Evolutionary conservation across 2,797 vertebrate species (phyloP).

Genomic region (Hippocampus kuda): DNA sequence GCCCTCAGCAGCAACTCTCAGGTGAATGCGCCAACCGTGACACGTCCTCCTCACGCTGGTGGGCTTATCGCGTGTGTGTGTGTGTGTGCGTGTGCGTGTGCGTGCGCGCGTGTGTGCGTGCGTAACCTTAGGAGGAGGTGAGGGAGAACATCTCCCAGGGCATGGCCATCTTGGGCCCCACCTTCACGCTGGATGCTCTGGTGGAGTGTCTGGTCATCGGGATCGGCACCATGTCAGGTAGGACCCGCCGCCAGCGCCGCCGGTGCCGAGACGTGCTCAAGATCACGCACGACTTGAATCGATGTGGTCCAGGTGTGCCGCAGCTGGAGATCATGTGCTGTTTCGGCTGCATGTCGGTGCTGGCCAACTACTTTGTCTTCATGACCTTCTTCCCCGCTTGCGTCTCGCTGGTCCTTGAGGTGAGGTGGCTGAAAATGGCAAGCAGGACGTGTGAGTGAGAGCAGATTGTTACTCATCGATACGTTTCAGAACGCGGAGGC

Average conservation of each 20-base stretch:
- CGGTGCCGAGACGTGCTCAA: not conserved
- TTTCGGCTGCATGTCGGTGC: slow-evolving; percentile 95
- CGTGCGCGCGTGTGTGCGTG: not conserved
- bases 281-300: too few species aligned
- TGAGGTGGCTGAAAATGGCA: slow-evolving; percentile 14
- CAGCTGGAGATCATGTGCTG: slow-evolving; percentile 95
- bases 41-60: not conserved
- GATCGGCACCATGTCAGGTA: slow-evolving; percentile 96
- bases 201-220: slow-evolving; percentile 97
- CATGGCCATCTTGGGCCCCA: slow-evolving; percentile 94
- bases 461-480: too few species aligned
- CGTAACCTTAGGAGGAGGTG: slow-evolving; percentile 81
- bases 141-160: slow-evolving; percentile 95
- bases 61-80: not conserved
- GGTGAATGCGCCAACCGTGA: slow-evolving; percentile 52
- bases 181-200: slow-evolving; percentile 90
- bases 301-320: slow-evolving; percentile 44
- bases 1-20: slow-evolving; percentile 95
- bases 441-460: too few species aligned
- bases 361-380: slow-evolving; percentile 97
- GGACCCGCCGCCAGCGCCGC: too few species aligned
- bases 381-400: slow-evolving; percentile 99
- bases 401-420: slow-evolving; percentile 78
- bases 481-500: too few species aligned
- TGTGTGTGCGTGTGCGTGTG: not conserved